Evolutionary conservation across 2,113 vertebrate species (phyloP).

Genomic region (Arenaria interpres): DNA sequence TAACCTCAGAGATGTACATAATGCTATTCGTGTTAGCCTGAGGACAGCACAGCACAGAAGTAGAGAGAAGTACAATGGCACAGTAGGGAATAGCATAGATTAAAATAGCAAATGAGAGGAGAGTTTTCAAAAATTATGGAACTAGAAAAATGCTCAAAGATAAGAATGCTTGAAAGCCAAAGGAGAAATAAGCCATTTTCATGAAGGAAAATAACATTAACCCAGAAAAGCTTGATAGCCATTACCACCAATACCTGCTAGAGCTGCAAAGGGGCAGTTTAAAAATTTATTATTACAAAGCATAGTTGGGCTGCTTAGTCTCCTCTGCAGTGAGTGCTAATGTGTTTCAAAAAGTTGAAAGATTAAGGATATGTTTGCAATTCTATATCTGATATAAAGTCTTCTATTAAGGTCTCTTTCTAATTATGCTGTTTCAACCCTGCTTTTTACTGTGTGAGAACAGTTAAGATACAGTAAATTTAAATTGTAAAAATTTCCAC

Average conservation of each 20-base stretch:
- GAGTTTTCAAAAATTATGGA: not conserved
- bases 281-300: conserved; percentile 20
- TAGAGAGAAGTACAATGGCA: conserved; percentile 6
- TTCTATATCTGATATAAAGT: not conserved
- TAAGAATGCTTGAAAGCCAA: not conserved
- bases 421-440: not conserved
- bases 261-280: not conserved
- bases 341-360: not conserved
- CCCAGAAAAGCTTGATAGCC: not conserved
- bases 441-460: not conserved
- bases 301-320: not conserved
- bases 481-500: not conserved
- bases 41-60: conserved; percentile 16
- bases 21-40: conserved; percentile 42
- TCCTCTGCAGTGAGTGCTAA: not conserved
- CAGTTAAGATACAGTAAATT: not conserved
- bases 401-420: not conserved
- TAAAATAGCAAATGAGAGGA: conserved; percentile 41
- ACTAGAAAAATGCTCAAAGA: not conserved
- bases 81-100: conserved; percentile 45
- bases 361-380: not conserved
- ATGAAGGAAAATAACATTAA: not conserved
- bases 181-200: not conserved
- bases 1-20: conserved; percentile 31
- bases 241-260: not conserved